These are phyloP conservation scores for Xenops minutus DNA, from an alignment of 2,797 vertebrate species.

Conservation along the genomic window DNA sequence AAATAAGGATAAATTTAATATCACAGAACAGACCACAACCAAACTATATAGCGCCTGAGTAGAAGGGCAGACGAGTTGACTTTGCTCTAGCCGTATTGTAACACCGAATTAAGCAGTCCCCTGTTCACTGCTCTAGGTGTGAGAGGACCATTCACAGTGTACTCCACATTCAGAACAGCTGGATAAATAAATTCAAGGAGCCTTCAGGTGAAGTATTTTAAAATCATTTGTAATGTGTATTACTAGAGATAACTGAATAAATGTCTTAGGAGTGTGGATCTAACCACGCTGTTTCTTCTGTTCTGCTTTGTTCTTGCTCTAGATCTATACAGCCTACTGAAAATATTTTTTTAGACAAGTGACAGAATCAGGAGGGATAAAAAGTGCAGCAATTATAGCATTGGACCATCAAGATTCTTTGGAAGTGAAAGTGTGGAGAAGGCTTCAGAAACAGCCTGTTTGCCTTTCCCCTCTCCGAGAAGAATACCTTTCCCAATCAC, in stretches of 20 bases:
- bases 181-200: not conserved
- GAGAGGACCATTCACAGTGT: not conserved
- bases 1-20: not conserved
- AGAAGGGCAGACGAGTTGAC: not conserved
- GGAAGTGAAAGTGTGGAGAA: not conserved
- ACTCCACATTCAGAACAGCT: not conserved
- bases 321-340: not conserved
- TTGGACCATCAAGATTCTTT: not conserved
- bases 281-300: not conserved
- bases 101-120: not conserved
- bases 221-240: not conserved
- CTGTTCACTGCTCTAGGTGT: rapidly evolving
- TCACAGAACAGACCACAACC: not conserved
- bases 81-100: no score
- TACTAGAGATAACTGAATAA: not conserved
- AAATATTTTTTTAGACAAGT: not conserved
- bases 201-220: not conserved
- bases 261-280: not conserved
- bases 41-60: not conserved
- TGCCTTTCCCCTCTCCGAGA: not conserved
- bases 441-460: not conserved
- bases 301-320: not conserved
- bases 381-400: not conserved
- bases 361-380: not conserved
- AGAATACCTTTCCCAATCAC: not conserved